Evolutionary conservation across 1,140 invertebrate species (phyloP).

Genomic region (Zaprionus davidi): DNA sequence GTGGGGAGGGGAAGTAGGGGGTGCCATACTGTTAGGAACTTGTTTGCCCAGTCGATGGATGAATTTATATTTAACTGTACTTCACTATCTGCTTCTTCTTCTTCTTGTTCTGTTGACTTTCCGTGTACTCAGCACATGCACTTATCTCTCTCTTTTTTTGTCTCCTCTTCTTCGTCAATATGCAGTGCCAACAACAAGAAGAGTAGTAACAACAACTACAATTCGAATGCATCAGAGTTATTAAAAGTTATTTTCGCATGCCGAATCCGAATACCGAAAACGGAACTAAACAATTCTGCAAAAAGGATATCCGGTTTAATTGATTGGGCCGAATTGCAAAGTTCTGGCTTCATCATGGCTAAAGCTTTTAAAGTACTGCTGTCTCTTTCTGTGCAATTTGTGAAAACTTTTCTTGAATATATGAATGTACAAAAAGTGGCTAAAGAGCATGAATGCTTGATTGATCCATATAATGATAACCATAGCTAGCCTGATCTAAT

Average conservation of each 20-base stretch:
- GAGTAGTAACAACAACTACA: not conserved
- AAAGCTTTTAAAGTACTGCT: not conserved
- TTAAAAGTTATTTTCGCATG: constrained; percentile 23
- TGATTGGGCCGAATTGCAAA: constrained; percentile 12
- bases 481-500: no score
- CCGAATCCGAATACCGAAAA: constrained; percentile 9
- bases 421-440: not conserved
- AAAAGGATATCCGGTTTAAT: constrained; percentile 13
- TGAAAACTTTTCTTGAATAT: not conserved
- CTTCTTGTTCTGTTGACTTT: not conserved
- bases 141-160: not conserved
- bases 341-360: not conserved
- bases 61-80: constrained; percentile 20
- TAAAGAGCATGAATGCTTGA: no score
- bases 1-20: not conserved
- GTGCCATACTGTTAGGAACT: not conserved
- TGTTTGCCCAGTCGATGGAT: constrained; percentile 26
- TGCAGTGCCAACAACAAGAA: not conserved
- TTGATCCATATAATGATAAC: no score
- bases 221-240: not conserved
- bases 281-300: constrained; percentile 25
- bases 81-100: not conserved
- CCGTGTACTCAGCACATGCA: not conserved
- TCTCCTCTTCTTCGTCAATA: not conserved
- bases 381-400: not conserved